phyloP scores from a whole-genome alignment of 1,140 invertebrate genomes.

The Drosophila hydei region DNA sequence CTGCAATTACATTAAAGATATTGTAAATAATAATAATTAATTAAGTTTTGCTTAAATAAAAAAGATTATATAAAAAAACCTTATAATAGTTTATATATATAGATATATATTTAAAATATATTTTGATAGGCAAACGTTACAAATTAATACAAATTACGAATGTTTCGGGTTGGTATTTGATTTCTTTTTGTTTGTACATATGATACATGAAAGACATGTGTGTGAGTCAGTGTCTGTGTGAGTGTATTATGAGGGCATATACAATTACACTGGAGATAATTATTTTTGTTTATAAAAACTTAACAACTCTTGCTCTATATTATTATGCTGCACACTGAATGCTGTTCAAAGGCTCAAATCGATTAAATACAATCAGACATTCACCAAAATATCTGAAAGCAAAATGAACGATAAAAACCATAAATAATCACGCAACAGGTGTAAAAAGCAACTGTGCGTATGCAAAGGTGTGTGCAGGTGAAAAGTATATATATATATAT shows the following conservation, averaged over 20 bases:
- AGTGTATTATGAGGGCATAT: conserved; percentile 25
- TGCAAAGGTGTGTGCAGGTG: conserved; percentile 2
- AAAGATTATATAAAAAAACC: neutral
- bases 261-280: conserved; percentile 8
- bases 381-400: conserved; percentile 87
- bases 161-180: neutral
- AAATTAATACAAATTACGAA: conserved; percentile 12
- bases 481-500: neutral
- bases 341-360: conserved; percentile 51
- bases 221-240: neutral
- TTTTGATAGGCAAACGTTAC: conserved; percentile 17
- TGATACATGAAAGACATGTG: neutral
- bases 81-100: neutral
- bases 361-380: conserved; percentile 85
- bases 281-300: conserved; percentile 2
- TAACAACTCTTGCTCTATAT: conserved; percentile 36
- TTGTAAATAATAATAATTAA: neutral
- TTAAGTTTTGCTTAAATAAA: neutral
- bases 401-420: conserved; percentile 40
- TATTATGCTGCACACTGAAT: conserved; percentile 56
- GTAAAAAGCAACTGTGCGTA: neutral
- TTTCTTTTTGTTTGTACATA: neutral
- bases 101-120: neutral
- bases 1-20: conserved; percentile 84
- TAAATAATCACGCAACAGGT: conserved; percentile 31